phyloP scores from a whole-genome alignment of 2,888 invertebrate species.

The Laspeyria flexula region DNA sequence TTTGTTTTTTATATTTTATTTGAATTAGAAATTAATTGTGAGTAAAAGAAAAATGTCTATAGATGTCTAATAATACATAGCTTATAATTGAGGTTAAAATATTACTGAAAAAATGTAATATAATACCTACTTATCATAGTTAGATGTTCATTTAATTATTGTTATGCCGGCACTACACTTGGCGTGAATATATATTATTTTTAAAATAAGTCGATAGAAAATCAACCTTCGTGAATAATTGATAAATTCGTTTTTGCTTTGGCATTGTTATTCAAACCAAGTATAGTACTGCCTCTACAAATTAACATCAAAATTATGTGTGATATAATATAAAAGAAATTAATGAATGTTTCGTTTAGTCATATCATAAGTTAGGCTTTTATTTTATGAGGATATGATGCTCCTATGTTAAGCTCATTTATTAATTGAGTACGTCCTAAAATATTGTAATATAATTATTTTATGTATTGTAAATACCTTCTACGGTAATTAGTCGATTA shows the following conservation, averaged over 20 bases:
- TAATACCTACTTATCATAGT: constrained; percentile 9
- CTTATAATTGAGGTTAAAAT: no score
- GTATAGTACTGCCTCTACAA: background rate
- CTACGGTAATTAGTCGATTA: constrained; percentile 19
- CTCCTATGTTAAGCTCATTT: constrained; percentile 60
- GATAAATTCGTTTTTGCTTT: no score
- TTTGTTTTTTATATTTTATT: no score
- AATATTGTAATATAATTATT: constrained; percentile 45
- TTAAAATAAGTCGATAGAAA: no score
- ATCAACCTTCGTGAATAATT: no score
- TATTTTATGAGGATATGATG: constrained; percentile 37
- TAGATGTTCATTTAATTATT: constrained; percentile 21
- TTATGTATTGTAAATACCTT: constrained; percentile 14
- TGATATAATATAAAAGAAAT: constrained; percentile 58
- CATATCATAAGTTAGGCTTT: constrained; percentile 61
- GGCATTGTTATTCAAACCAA: no score
- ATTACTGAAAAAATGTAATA: constrained; percentile 6
- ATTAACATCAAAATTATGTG: constrained; percentile 44
- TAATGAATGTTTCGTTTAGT: constrained; percentile 53
- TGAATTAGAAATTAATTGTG: no score
- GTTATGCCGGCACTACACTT: constrained; percentile 6
- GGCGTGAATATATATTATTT: background rate
- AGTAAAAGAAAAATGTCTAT: no score
- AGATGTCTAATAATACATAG: no score
- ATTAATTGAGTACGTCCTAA: constrained; percentile 62